Percentiles rank a stretch among this genome's conserved stretches.
These are phyloP conservation scores for Anadara kagoshimensis DNA, from an alignment of 1,140 invertebrate species.

Conservation along the genomic window DNA sequence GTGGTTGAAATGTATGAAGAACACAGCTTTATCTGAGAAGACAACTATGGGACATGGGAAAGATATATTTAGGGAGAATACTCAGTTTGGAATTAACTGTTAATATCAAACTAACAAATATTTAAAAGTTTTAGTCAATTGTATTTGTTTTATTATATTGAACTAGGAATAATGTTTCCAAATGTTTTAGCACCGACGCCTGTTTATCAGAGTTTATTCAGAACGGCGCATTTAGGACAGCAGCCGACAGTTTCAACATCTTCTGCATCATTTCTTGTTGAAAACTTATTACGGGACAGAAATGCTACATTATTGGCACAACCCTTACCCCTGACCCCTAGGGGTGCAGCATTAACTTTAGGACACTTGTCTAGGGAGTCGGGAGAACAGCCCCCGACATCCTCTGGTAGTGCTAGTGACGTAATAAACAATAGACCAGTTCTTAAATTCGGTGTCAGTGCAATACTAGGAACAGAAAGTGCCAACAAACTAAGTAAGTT, in stretches of 20 bases:
- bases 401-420: conserved; percentile 4
- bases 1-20: too few species aligned
- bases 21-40: background rate
- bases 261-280: conserved; percentile 75
- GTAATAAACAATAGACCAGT: conserved; percentile 76
- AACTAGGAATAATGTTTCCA: conserved; percentile 51
- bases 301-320: conserved; percentile 42
- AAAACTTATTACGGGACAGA: conserved; percentile 76
- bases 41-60: background rate
- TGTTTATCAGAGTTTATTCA: conserved; percentile 58
- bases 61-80: too few species aligned
- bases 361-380: background rate
- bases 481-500: too few species aligned
- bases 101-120: conserved; percentile 13
- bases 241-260: conserved; percentile 40
- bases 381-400: background rate
- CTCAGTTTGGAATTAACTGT: too few species aligned
- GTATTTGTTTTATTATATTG: too few species aligned
- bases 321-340: conserved; percentile 29
- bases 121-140: conserved; percentile 2
- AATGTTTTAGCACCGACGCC: conserved; percentile 58
- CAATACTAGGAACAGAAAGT: conserved; percentile 80
- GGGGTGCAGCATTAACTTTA: background rate
- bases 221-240: conserved; percentile 37
- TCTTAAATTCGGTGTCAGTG: conserved; percentile 93